Percentiles rank a stretch among this genome's conserved stretches.
Conservation (phyloP, 2,797 vertebrate genomes). For the Simalia tracyae region DNA sequence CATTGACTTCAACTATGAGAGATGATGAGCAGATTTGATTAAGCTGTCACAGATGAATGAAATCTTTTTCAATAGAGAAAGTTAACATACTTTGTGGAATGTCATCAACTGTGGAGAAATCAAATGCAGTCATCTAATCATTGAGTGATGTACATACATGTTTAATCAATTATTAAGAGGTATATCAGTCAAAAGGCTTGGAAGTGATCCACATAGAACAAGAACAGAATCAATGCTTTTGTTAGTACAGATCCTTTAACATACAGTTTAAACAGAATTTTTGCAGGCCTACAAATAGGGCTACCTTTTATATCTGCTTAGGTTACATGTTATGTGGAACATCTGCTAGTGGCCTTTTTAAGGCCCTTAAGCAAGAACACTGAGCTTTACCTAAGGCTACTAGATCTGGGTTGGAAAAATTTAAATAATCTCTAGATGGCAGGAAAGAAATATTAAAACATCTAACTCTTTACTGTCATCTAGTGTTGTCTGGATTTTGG, state of each 20-base stretch:
- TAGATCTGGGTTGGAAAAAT: background rate
- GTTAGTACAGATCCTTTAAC: background rate
- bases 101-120: background rate
- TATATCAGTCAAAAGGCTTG: background rate
- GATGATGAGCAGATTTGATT: background rate
- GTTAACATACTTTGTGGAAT: background rate
- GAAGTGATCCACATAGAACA: background rate
- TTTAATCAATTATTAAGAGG: background rate
- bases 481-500: background rate
- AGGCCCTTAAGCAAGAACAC: background rate
- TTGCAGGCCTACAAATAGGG: background rate
- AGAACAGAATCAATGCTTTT: background rate
- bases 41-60: background rate
- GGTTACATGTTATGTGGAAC: background rate
- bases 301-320: background rate
- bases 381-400: background rate
- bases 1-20: background rate
- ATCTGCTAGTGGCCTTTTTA: background rate
- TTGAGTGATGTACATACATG: background rate
- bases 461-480: background rate
- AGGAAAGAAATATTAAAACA: background rate
- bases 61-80: background rate
- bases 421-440: background rate
- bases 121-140: background rate
- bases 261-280: background rate